Conservation (phyloP, 2,113 vertebrate genomes). For the Leiothrix lutea region DNA sequence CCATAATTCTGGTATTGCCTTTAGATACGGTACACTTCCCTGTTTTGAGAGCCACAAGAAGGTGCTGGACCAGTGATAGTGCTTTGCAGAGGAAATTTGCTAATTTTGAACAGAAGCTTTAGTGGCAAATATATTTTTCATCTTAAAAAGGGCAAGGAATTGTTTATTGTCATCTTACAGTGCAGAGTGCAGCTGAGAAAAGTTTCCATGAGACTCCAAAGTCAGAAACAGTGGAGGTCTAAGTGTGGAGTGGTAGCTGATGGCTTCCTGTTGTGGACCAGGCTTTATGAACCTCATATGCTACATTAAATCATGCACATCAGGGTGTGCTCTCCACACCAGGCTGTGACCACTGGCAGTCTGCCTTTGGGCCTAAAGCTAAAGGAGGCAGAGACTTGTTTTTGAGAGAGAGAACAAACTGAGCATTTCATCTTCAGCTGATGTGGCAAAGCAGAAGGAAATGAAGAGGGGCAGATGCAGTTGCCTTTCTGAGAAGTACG, state of each 20-base stretch:
- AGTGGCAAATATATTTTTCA: not conserved
- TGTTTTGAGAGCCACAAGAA: not conserved
- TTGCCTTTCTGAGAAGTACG: not conserved
- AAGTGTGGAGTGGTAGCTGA: not conserved
- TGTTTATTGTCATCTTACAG: not conserved
- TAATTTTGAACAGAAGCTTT: not conserved
- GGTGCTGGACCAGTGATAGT: not conserved
- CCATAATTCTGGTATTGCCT: not conserved
- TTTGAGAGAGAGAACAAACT: not conserved
- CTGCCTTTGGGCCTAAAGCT: not conserved
- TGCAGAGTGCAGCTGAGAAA: not conserved
- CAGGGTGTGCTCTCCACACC: rapidly evolving
- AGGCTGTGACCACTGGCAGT: not conserved
- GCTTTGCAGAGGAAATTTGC: not conserved
- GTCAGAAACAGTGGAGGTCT: not conserved
- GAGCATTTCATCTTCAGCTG: not conserved
- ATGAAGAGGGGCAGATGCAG: not conserved
- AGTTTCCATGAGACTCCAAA: not conserved
- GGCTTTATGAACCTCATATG: not conserved
- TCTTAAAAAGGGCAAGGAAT: not conserved
- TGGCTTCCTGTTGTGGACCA: not conserved
- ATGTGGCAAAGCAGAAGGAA: not conserved
- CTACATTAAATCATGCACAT: not conserved
- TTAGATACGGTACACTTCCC: not conserved
- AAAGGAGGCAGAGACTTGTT: not conserved